Evolutionary conservation across 1,140 invertebrate species (phyloP).

Genomic region (Drosophila kohkoa): DNA sequence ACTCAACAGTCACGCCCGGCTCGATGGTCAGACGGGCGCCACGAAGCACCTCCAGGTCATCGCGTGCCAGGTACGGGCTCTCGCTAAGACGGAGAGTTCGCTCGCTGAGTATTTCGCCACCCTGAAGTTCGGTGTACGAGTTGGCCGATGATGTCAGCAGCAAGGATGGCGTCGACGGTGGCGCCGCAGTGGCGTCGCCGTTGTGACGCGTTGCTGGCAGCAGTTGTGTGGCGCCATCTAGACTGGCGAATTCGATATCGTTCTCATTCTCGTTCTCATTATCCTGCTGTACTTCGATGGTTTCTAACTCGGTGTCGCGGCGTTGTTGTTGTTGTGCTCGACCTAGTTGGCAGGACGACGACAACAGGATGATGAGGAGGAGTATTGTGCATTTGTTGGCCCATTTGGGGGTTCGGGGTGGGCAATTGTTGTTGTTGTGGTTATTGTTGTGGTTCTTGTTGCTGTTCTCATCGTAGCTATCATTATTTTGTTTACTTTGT

Average conservation of each 20-base stretch:
- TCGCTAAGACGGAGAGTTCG: slow-evolving; percentile 85
- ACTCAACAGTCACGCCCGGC: slow-evolving; percentile 93
- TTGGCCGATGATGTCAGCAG: slow-evolving; percentile 64
- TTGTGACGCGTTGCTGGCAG: slow-evolving; percentile 64
- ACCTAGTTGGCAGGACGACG: slow-evolving; percentile 70
- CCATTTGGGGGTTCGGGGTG: slow-evolving; percentile 50
- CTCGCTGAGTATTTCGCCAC: slow-evolving; percentile 86
- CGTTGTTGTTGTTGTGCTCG: slow-evolving; percentile 48
- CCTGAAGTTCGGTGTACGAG: slow-evolving; percentile 75
- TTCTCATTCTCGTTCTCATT: slow-evolving; percentile 65
- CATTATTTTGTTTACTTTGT: slow-evolving; percentile 43
- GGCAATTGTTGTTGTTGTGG: slow-evolving; percentile 30
- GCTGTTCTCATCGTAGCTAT: slow-evolving; percentile 19
- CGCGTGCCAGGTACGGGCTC: slow-evolving; percentile 91
- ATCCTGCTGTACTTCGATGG: slow-evolving; percentile 68
- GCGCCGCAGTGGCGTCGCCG: slow-evolving; percentile 66
- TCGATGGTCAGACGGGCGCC: slow-evolving; percentile 92
- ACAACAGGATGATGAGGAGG: slow-evolving; percentile 42
- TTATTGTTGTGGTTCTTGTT: slow-evolving; percentile 31
- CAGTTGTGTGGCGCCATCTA: slow-evolving; percentile 76
- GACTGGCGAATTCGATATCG: slow-evolving; percentile 82
- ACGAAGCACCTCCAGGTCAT: slow-evolving; percentile 92
- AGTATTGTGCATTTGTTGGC: slow-evolving; percentile 58
- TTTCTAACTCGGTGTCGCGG: slow-evolving; percentile 42
- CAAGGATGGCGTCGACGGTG: slow-evolving; percentile 51